These are phyloP conservation scores for Caenorhabditis inopinata DNA, from an alignment of 1,140 invertebrate species.

Conservation along the genomic window DNA sequence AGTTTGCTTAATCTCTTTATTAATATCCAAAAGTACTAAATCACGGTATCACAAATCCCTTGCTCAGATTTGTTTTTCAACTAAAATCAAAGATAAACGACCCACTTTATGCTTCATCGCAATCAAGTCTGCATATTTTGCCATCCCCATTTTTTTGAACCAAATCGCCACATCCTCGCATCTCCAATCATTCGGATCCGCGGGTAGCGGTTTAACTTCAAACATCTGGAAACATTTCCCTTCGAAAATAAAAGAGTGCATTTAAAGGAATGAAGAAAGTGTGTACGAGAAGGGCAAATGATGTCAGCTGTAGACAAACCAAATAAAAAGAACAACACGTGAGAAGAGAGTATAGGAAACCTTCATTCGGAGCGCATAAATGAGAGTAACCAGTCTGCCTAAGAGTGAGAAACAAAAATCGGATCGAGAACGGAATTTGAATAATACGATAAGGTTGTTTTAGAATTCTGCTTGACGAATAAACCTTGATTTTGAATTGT, in stretches of 20 bases:
- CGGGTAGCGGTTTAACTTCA: not conserved
- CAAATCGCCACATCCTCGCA: constrained; percentile 10
- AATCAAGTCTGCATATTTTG: constrained; percentile 23
- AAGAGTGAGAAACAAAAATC: constrained; percentile 7
- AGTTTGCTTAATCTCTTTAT: too few relatives aligned
- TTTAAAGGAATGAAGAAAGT: constrained; percentile 1
- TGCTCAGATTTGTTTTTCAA: too few relatives aligned
- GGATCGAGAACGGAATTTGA: not conserved
- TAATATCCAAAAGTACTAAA: too few relatives aligned
- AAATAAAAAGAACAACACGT: not conserved
- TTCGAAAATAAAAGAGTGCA: not conserved
- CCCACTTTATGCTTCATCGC: constrained; percentile 2
- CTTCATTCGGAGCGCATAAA: constrained; percentile 1
- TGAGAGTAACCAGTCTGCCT: not conserved
- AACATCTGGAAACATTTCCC: constrained; percentile 20
- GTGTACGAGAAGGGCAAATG: not conserved
- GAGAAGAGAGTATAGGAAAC: constrained; percentile 4
- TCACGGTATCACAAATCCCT: too few relatives aligned
- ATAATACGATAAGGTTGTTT: not conserved
- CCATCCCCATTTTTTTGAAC: not conserved
- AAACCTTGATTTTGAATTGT: not conserved
- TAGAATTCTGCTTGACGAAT: not conserved
- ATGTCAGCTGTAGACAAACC: constrained; percentile 2
- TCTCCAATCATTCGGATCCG: not conserved
- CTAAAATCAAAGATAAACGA: too few relatives aligned